Evolutionary conservation across 1,140 invertebrate genomes (phyloP).

Genomic region (Megathymus violae): DNA sequence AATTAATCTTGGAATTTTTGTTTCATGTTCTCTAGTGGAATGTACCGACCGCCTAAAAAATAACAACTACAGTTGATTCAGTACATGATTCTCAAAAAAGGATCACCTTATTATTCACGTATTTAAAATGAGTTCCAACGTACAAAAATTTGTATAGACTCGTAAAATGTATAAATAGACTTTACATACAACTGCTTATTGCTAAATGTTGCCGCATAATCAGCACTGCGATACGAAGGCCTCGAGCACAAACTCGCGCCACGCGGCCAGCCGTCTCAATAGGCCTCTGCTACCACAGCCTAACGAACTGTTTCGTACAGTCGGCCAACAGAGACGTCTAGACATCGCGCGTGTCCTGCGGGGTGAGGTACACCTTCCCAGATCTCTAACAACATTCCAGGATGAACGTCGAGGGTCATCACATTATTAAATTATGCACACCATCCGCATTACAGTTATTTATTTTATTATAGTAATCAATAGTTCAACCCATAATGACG

Average conservation of each 20-base stretch:
- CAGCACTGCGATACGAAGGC: conserved; percentile 45
- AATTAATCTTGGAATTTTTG: conserved; percentile 81
- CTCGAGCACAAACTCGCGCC: too few relatives aligned
- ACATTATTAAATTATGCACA: too few relatives aligned
- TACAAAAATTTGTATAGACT: conserved; percentile 83
- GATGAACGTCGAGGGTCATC: too few relatives aligned
- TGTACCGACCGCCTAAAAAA: conserved; percentile 81
- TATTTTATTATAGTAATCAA: too few relatives aligned
- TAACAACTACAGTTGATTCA: conserved; percentile 79
- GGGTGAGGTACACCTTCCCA: conserved; percentile 10
- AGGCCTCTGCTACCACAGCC: too few relatives aligned
- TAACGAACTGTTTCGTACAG: too few relatives aligned
- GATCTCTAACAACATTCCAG: too few relatives aligned
- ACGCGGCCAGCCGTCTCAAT: too few relatives aligned
- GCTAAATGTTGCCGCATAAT: conserved; percentile 70
- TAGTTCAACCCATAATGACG: too few relatives aligned
- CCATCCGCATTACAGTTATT: too few relatives aligned
- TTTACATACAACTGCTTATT: conserved; percentile 83
- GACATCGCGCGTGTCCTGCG: too few relatives aligned
- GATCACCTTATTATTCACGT: conserved; percentile 74
- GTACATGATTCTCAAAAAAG: conserved; percentile 83
- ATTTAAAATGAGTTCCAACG: conserved; percentile 77
- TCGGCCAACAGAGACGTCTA: too few relatives aligned
- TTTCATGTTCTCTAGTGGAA: conserved; percentile 79
- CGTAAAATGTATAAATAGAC: conserved; percentile 84